phyloP scores from a whole-genome alignment of 2,113 vertebrate species.

The Periophthalmodon schlosseri region DNA sequence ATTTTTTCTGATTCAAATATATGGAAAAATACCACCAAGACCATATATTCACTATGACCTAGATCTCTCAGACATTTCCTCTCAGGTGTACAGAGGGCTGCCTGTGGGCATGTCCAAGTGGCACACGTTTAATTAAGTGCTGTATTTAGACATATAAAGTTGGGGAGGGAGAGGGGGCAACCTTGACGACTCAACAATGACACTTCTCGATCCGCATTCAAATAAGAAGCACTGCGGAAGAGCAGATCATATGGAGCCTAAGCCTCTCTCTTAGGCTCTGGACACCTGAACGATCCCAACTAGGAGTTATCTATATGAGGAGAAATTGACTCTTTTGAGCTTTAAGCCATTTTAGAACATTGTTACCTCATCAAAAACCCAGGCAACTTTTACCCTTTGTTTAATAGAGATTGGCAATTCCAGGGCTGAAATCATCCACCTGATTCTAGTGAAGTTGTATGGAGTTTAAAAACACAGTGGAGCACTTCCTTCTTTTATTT shows the following conservation, averaged over 20 bases:
- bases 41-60: conserved; percentile 48
- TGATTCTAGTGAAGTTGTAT: no score
- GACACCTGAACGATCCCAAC: conserved; percentile 50
- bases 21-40: not conserved
- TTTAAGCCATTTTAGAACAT: no score
- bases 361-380: no score
- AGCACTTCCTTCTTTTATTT: no score
- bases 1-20: no score
- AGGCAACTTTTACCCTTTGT: no score
- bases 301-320: conserved; percentile 86
- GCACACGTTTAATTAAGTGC: conserved; percentile 70
- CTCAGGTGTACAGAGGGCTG: conserved; percentile 45
- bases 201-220: conserved; percentile 49
- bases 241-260: conserved; percentile 54
- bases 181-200: conserved; percentile 9
- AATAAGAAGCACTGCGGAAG: conserved; percentile 42
- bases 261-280: conserved; percentile 44
- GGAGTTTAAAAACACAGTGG: no score
- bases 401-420: no score
- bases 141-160: conserved; percentile 70
- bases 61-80: conserved; percentile 55
- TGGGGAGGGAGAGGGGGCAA: conserved; percentile 56
- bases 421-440: no score
- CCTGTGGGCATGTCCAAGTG: conserved; percentile 55
- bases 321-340: not conserved